phyloP scores from a whole-genome alignment of 2,888 invertebrate genomes.

The Leptopilina syphax region DNA sequence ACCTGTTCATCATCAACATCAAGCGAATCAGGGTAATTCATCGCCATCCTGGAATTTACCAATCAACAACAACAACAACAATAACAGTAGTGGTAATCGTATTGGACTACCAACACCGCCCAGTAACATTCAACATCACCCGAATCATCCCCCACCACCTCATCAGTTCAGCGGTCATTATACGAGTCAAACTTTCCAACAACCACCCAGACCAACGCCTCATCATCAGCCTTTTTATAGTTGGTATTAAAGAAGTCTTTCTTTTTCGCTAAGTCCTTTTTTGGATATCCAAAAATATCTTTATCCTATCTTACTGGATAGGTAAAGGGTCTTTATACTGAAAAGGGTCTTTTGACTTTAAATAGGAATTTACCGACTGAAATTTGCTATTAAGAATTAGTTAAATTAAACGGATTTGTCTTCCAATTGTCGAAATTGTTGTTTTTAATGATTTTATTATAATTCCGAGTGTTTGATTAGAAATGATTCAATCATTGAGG shows the following conservation, averaged over 20 bases:
- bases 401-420: no score
- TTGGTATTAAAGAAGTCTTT: conserved; percentile 61
- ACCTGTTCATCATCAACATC: conserved; percentile 63
- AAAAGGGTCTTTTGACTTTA: no score
- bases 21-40: conserved; percentile 58
- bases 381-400: no score
- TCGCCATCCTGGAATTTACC: conserved; percentile 71
- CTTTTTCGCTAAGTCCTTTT: no score
- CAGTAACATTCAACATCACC: conserved; percentile 61
- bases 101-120: conserved; percentile 67
- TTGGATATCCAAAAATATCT: no score
- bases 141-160: conserved; percentile 63
- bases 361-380: no score
- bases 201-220: conserved; percentile 66
- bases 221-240: conserved; percentile 70
- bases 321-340: no score
- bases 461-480: no score
- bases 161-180: conserved; percentile 72
- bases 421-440: no score
- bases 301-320: conserved; percentile 28
- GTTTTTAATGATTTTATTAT: background rate
- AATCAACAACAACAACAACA: conserved; percentile 51
- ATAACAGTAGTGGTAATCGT: conserved; percentile 51
- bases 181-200: conserved; percentile 68
- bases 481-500: no score